Evolutionary conservation across 2,113 vertebrate species (phyloP).

Genomic region (Perccottus glenii): DNA sequence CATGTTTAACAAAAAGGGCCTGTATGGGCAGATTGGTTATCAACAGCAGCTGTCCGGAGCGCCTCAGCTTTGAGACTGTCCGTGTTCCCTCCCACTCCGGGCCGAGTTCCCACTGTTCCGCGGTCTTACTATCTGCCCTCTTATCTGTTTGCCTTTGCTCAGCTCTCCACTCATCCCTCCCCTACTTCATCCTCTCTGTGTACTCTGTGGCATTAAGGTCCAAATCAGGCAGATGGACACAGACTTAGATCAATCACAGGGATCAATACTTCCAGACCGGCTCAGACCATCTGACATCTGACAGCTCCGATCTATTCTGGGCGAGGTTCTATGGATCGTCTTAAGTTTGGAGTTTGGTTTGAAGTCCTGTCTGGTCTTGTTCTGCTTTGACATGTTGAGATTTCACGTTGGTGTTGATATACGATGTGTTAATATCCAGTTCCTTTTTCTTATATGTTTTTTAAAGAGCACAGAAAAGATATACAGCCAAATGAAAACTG

Average conservation of each 20-base stretch:
- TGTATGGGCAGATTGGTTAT: constrained; percentile 76
- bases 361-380: constrained; percentile 34
- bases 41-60: constrained; percentile 77
- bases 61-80: constrained; percentile 24
- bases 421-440: background rate
- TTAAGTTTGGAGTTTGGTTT: constrained; percentile 37
- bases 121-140: constrained; percentile 44
- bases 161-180: constrained; percentile 25
- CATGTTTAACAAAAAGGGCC: constrained; percentile 77
- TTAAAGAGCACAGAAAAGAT: no score
- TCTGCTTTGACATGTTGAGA: constrained; percentile 42
- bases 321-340: constrained; percentile 28
- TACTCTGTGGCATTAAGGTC: constrained; percentile 54
- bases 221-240: constrained; percentile 75
- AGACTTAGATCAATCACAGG: constrained; percentile 69
- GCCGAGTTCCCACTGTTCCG: constrained; percentile 36
- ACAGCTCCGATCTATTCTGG: constrained; percentile 41
- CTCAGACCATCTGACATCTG: constrained; percentile 60
- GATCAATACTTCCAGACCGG: constrained; percentile 75
- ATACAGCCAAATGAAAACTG: no score
- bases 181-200: constrained; percentile 16
- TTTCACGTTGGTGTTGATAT: constrained; percentile 7
- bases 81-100: constrained; percentile 23
- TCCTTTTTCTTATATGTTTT: no score
- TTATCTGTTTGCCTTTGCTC: constrained; percentile 56